Evolutionary conservation across 2,113 vertebrate species (phyloP), one percentile per base, ranked within the genome.

Genomic region (Deroptyus accipitrinus): DNA sequence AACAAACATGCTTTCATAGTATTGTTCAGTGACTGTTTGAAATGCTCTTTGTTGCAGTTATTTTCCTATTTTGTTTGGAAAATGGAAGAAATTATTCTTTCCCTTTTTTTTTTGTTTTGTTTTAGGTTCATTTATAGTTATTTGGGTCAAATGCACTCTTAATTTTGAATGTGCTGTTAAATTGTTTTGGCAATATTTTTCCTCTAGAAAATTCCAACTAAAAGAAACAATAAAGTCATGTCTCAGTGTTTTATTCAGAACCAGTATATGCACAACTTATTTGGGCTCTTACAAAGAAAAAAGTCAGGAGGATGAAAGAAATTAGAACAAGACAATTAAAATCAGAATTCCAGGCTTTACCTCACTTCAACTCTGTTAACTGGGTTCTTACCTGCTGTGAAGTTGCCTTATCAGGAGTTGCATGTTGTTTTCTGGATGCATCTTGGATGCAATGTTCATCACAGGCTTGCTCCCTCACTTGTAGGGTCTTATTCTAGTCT

Each of bases 141-240:
- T 49, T 88, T 90, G 75, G 33, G 64, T 78, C 74, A 94, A 94
- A 92, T 76, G 49, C 44, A 24, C n/a, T 74, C 52, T 86, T 89
- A 51, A 91, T 94, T 94, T 89, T 97, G 80, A 94, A 94, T 91
- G 62, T 39, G 0, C 81, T 96, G n/a, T 86, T 92, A 94, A 93
- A 86, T 90, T 87, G 74, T 77, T 95, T 87, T 91, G 94, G 88
- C 90, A 88, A 8, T 67, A 33, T 92, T 92, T 90, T 91, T 93
- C 42, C 64, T 86, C 48, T 88, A 84, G 70, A 57, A 91, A 92
- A 72, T 90, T 86, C 66, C 95, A 88, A 48, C 73, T 86, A 88
- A 48, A 55, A 49, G 70, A 92, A 86, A 93, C 92, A 95, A 86
- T 90, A 88, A 95, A 93, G 46, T 86, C 61, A 55, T 86, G 72